Base-by-base conservation (phyloP, 2,888 invertebrate species). In the Adelognathus sp. region DNA sequence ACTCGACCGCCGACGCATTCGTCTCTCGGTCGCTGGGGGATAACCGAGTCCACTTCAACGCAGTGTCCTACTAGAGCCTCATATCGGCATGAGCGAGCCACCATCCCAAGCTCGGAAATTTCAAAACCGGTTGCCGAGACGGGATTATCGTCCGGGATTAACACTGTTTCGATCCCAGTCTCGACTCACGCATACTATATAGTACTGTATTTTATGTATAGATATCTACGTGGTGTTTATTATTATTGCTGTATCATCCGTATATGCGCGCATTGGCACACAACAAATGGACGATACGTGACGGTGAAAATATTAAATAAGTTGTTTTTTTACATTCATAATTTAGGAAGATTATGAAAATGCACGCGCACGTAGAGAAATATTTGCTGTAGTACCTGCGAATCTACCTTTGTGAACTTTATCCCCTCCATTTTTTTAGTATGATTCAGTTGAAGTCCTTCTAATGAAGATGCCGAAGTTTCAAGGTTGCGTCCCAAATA, bases 81-180 rank as follows among this genome's bases (percentile, higher is more conserved):
- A 56, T 18, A 69, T 27, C 29, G 29, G 56, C 54, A 41, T 11
- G 54, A 69, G 54, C 56, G 44, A 46, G 39, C 39, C 60, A 46
- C n/a, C 33, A 50, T 29, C 41, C 46, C 31, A 7, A n/a, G 21
- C 67, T 56, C 67, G 67, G 31, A 58, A 74, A 54, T 33, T 74
- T 36, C 58, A 60, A 39, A 74, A 74, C 73, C 73, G 73, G 73
- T 74, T 74, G 56, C 58, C 58, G 50, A 74, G 73, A 74, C 58
- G 56, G 56, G 58, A 66, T 74, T 74, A 74, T 74, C 66, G 46
- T 66, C 39, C 56, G 46, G 66, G 39, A 66, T 74, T 74, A 66
- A 66, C 58, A 66, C 39, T 58, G 36, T 60, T 66, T 46, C 50
- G 50, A 58, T 56, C 58, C 64, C 52, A 27, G 46, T 11, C 60